phyloP scores from a whole-genome alignment of 2,888 invertebrate species.

The Amblyteles armatorius region DNA sequence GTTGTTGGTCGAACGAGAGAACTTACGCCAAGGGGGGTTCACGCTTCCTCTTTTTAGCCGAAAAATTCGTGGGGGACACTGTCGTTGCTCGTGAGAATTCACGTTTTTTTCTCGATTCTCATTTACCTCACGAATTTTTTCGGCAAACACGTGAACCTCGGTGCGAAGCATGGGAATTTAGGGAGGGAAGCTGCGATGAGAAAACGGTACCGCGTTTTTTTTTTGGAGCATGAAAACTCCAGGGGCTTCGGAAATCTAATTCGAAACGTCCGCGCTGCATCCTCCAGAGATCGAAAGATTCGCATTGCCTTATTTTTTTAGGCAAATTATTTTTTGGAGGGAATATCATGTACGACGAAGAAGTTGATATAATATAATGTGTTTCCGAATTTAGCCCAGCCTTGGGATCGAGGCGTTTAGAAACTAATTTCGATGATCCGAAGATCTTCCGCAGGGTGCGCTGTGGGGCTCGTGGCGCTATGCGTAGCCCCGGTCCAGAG shows the following conservation, averaged over 20 bases:
- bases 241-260: not conserved
- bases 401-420: slow-evolving; percentile 23
- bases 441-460: slow-evolving; percentile 1
- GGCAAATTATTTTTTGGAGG: not conserved
- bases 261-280: not conserved
- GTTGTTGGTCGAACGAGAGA: slow-evolving; percentile 69
- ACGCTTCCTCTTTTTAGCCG: slow-evolving; percentile 48
- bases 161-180: slow-evolving; percentile 58
- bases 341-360: too few species aligned
- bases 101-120: slow-evolving; percentile 67
- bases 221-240: not conserved
- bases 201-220: slow-evolving; percentile 27
- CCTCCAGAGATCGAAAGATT: not conserved
- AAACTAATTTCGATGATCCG: slow-evolving; percentile 55
- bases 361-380: not conserved
- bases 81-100: slow-evolving; percentile 75
- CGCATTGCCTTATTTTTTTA: not conserved
- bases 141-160: slow-evolving; percentile 19
- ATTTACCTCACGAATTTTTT: slow-evolving; percentile 57
- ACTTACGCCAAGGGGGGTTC: slow-evolving; percentile 53
- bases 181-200: slow-evolving; percentile 12
- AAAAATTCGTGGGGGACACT: slow-evolving; percentile 69
- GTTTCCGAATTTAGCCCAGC: not conserved
- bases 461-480: slow-evolving; percentile 53
- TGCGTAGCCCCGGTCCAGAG: slow-evolving; percentile 52